Base-by-base conservation (phyloP, 2,888 invertebrate species). In the Schrankia costaestrigalis region DNA sequence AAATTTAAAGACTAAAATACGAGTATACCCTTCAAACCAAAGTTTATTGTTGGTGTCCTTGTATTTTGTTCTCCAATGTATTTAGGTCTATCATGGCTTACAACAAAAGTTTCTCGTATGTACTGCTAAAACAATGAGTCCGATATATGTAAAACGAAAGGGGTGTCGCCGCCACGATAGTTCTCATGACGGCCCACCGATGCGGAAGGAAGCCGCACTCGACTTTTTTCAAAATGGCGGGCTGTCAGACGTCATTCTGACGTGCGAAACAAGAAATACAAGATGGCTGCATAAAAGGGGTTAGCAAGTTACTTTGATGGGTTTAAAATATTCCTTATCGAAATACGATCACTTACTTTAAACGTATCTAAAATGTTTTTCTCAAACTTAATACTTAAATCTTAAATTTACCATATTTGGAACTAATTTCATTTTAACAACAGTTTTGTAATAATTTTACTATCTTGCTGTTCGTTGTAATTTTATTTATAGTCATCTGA, bases 211-310 rank as follows among this genome's bases (percentile, higher is more conserved):
- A 87, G 84, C 86, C 84, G 75, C 75, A 76, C 81, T 84, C 69
- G 68, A 83, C 77, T 83, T 85, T 80, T 86, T 86, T 78, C 80
- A 87, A 87, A 83, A 87, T 87, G 87, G 87, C 87, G 62, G 76
- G 78, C 64, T 84, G 77, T 79, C 81, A 84, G 63, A 78, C 68
- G 73, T 82, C 77, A 82, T 57, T 68, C 63, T 80, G 77, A 78
- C 73, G 74, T 67, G 69, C 61, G 57, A 77, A 76, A 71, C 66
- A 71, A 71, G 68, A 71, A 75, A 77, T 76, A 67, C 78, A 86
- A 85, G 73, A 86, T 86, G 86, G 86, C 80, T 52, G 71, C 59
- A 27, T 50, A 63, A 68, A 76, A 73, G 62, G 77, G 78, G 73
- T 71, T 65, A 63, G 56, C 49, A 57, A 63, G 63, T 68, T 41